Evolutionary conservation across 64 coral and sea anemone species (phyloP), one percentile per base, ranked within the genome.

Genomic region (Trachythela sp.): DNA sequence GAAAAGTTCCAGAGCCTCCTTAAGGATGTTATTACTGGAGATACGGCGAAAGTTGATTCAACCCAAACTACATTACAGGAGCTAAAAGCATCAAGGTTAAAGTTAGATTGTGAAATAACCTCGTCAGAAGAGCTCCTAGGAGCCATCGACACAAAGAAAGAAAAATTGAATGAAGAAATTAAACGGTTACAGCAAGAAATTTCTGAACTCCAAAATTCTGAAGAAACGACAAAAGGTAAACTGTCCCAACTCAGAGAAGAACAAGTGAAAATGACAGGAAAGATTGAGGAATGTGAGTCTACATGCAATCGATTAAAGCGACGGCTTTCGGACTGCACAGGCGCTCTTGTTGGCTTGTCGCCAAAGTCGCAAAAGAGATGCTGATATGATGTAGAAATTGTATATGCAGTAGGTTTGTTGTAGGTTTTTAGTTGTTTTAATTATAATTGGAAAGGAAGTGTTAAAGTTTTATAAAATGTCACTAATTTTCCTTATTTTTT

Each of bases 211-310:
- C 20, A 80, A 37, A 36, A 7, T 80, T 39, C 37, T 17, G 75
- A 80, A 80, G 37, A 80, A 18, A 29, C 15, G 2, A 39, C 35
- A 39, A 39, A 37, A 80, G 13, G 4, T 37, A 80, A 80, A 39
- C 31, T 80, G 31, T 35, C 13, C 9, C 13, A 34, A 34, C 75
- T 80, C 15, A 30, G 35, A 11, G 33, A 39, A 36, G 75, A 80
- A 18, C 75, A 39, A 14, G 20, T 1, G 3, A 39, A 80, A 15
- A 29, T 80, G 31, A 39, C 30, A 8, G 13, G 13, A 15, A 80
- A 80, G 75, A 80, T 80, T 35, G 37, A 35, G 33, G 37, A 36
- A 80, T 80, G 75, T 38, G 75, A 80, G 75, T 80, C 75, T 36
- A 80, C 75, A 10, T 80, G 75, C 75, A 34, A 8, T 18, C 4